A percentile compares a stretch with the other conserved stretches of the same genome.
Evolutionary conservation across 2,113 vertebrate genomes (phyloP).

Genomic region (Colinus virginianus): DNA sequence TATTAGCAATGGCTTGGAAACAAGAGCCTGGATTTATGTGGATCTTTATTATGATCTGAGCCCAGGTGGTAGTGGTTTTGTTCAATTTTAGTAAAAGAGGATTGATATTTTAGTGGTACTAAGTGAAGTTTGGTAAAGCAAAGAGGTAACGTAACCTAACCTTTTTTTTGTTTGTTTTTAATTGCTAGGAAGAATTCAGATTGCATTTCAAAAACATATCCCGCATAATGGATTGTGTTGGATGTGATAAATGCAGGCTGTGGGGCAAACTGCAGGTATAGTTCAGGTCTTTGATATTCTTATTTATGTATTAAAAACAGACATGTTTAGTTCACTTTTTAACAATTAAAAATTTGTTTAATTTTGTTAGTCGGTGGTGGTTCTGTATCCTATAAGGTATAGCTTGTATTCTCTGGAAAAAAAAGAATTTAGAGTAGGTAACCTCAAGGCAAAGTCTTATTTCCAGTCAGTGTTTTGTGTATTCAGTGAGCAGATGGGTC

Average conservation of each 20-base stretch:
- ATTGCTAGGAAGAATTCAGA: conserved; percentile 91
- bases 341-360: not conserved
- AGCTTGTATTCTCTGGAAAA: not conserved
- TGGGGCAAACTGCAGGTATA: conserved; percentile 96
- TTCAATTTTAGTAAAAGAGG: not conserved
- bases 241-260: conserved; percentile 95
- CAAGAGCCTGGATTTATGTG: not conserved
- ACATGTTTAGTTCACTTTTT: not conserved
- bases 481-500: not conserved
- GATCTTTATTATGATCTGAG: not conserved
- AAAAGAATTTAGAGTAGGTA: not conserved
- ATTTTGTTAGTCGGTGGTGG: not conserved
- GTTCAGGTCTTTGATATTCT: not conserved
- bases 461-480: not conserved
- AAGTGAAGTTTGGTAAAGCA: not conserved
- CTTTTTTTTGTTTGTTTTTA: not conserved
- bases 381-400: not conserved
- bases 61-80: not conserved
- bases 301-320: not conserved
- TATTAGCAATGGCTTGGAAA: not conserved
- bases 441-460: not conserved
- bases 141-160: not conserved
- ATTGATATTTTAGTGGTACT: not conserved
- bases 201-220: conserved; percentile 98
- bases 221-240: conserved; percentile 97